These are phyloP conservation scores for Polypterus bichir DNA, from an alignment of 2,113 vertebrate species.

Conservation along the genomic window DNA sequence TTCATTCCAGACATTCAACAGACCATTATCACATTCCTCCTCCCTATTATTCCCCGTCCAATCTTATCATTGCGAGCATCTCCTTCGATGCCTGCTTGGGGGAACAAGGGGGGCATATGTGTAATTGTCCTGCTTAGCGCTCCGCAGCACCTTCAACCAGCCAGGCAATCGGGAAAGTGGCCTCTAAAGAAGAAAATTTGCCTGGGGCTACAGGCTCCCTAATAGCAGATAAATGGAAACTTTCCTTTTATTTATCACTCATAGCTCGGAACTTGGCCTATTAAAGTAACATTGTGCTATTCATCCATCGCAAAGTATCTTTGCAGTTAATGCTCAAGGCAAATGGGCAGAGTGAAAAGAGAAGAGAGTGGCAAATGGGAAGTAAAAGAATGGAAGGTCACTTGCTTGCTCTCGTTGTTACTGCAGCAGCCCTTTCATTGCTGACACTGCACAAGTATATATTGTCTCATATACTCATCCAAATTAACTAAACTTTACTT, in stretches of 20 bases:
- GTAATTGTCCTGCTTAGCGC: slow-evolving; percentile 72
- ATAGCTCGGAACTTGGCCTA: slow-evolving; percentile 68
- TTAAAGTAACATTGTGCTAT: slow-evolving; percentile 59
- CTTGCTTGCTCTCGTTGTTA: slow-evolving; percentile 54
- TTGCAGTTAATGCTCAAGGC: slow-evolving; percentile 53
- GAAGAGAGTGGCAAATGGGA: slow-evolving; percentile 36
- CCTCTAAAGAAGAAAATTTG: slow-evolving; percentile 54
- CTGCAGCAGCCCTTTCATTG: slow-evolving; percentile 25
- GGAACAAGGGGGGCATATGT: slow-evolving; percentile 46
- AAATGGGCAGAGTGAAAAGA: too few relatives aligned
- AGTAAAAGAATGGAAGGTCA: slow-evolving; percentile 54
- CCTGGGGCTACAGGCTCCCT: slow-evolving; percentile 56
- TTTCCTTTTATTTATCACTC: slow-evolving; percentile 65
- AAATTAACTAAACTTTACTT: background rate
- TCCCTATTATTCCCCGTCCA: slow-evolving; percentile 43
- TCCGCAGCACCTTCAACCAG: slow-evolving; percentile 69
- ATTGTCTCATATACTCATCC: background rate
- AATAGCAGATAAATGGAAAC: slow-evolving; percentile 73
- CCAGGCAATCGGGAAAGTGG: slow-evolving; percentile 65
- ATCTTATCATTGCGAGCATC: slow-evolving; percentile 56
- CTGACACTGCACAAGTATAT: background rate
- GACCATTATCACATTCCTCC: slow-evolving; percentile 59
- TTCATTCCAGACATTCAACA: slow-evolving; percentile 64
- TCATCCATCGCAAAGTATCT: slow-evolving; percentile 62
- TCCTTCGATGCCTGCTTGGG: slow-evolving; percentile 47